Evolutionary conservation across 23 tunicate genomes (phyloP), one percentile per base, ranked within the genome.

Genomic region (Styela plicata): DNA sequence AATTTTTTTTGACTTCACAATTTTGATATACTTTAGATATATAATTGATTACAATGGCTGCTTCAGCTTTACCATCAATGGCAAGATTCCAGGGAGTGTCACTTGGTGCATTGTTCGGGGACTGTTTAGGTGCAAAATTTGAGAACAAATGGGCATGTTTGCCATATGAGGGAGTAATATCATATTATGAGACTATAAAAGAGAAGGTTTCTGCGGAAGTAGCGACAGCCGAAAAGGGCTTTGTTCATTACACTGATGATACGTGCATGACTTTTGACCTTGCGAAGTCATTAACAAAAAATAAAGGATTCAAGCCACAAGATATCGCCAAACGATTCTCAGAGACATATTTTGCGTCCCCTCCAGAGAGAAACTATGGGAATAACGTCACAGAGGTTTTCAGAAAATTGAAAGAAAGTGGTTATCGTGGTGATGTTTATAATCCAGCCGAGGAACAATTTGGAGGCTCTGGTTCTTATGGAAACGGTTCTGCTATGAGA

Each of bases 401-500:
- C 66, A 0, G 24, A 36, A 37, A 79, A 33, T 52, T 89, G 22
- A 24, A 63, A 34, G 63, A 31, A 33, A 52, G 33, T 2, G 25
- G 34, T 18, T 80, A 74, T 27, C 31, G 36, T 0, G 82, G 80
- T 26, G 78, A 89, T 16, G 79, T 78, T 25, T 89, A 67, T 68
- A 29, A 17, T 1, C 85, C 95, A 24, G 95, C 95, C 1, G 18
- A 23, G 21, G 63, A 80, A 32, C 89, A 84, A 77, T 89, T 89
- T 85, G 37, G 80, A 62, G 95, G 95, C 29, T 30, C 63, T 18
- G 95, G 95, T 36, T 89, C 95, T n/a, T 89, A 84, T 74, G 95
- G 95, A 25, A 89, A 89, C 52, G 95, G 95, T 16, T 85, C 95
- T 33, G 95, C 85, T 0, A 89, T 89, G 95, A 62, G 95, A 63